Evolutionary conservation across 1,140 invertebrate genomes (phyloP).

Genomic region (Mya arenaria): DNA sequence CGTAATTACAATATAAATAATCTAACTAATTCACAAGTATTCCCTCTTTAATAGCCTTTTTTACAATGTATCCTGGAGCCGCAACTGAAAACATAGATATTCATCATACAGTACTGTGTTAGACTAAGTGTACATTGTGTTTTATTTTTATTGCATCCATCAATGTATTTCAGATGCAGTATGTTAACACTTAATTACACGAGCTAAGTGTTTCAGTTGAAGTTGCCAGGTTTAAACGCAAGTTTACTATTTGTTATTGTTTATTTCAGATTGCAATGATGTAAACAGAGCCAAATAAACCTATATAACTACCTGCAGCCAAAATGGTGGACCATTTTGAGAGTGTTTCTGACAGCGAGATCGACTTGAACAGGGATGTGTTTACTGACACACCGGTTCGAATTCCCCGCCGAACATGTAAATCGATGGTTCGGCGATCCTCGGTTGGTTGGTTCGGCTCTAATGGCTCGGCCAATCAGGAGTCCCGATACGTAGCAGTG

Average conservation of each 20-base stretch:
- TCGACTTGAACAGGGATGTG: slow-evolving; percentile 39
- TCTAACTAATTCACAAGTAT: too few species aligned
- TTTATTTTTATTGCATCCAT: background rate
- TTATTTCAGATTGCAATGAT: background rate
- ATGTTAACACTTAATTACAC: background rate
- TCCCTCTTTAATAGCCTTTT: too few species aligned
- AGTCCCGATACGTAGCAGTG: background rate
- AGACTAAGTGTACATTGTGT: too few species aligned
- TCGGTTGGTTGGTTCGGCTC: slow-evolving; percentile 52
- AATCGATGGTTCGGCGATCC: slow-evolving; percentile 40
- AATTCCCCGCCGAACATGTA: slow-evolving; percentile 28
- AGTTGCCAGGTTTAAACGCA: background rate
- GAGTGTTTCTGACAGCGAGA: slow-evolving; percentile 52
- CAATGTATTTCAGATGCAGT: background rate
- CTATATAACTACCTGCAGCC: background rate
- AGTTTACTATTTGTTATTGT: background rate
- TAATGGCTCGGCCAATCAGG: slow-evolving; percentile 28
- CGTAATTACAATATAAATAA: too few species aligned
- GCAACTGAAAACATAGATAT: too few species aligned
- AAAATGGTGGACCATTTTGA: slow-evolving; percentile 33
- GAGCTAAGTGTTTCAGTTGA: background rate
- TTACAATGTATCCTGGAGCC: too few species aligned
- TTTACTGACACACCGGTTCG: slow-evolving; percentile 4
- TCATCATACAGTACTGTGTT: too few species aligned
- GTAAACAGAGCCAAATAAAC: background rate